phyloP scores from a whole-genome alignment of 2,113 vertebrate species.

The Xenopus tropicalis region UCB_Xtro_10.0 CM004451.2:20403001-20403500 shows the following conservation, averaged over 20 bases:
- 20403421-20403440: constrained; percentile 77
- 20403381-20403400: neutral
- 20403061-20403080: constrained; percentile 20
- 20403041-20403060: neutral
- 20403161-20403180: neutral
- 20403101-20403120: constrained; percentile 3
- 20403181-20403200: too few species aligned
- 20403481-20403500: constrained; percentile 76
- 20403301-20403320: too few species aligned
- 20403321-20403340: too few species aligned
- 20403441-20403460: constrained; percentile 63
- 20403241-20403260: too few species aligned
- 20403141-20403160: neutral
- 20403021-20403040: too few species aligned
- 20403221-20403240: neutral
- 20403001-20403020: too few species aligned
- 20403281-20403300: too few species aligned
- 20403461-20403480: constrained; percentile 83
- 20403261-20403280: too few species aligned
- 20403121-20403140: too few species aligned
- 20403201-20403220: neutral
- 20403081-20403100: constrained; percentile 23
- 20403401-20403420: constrained; percentile 74
- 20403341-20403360: too few species aligned
- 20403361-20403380: too few species aligned